Evolutionary conservation across 1,140 invertebrate genomes (phyloP).

Genomic region (Leptinotarsa defecta): DNA sequence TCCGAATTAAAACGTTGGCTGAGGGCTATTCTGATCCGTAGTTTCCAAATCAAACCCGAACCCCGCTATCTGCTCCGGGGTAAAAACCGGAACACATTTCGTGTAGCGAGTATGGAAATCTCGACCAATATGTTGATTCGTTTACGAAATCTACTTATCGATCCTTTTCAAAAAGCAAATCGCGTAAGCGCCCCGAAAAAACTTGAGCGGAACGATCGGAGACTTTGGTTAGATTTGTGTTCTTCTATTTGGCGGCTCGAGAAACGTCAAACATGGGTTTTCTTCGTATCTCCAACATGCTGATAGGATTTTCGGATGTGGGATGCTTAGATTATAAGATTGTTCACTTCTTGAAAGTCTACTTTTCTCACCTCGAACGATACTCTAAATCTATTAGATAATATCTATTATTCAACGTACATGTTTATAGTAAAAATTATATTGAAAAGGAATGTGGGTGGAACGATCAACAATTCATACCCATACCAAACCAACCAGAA

Average conservation of each 20-base stretch:
- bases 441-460: too few species aligned
- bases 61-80: not conserved
- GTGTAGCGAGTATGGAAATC: constrained; percentile 25
- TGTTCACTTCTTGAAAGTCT: too few species aligned
- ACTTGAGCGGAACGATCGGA: not conserved
- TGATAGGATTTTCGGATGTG: too few species aligned
- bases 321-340: too few species aligned
- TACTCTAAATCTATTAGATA: too few species aligned
- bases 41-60: not conserved
- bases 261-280: not conserved
- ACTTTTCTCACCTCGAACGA: too few species aligned
- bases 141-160: constrained; percentile 30
- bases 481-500: too few species aligned
- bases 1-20: constrained; percentile 19
- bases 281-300: too few species aligned
- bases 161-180: constrained; percentile 19
- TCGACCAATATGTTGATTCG: constrained; percentile 28
- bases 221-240: not conserved
- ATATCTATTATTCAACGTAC: too few species aligned
- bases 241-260: not conserved
- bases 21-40: constrained; percentile 4
- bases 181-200: constrained; percentile 19
- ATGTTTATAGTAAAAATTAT: too few species aligned
- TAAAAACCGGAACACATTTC: constrained; percentile 24
- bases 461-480: too few species aligned